Conservation (phyloP, 2,113 vertebrate species). For the Macrotus californicus region DNA sequence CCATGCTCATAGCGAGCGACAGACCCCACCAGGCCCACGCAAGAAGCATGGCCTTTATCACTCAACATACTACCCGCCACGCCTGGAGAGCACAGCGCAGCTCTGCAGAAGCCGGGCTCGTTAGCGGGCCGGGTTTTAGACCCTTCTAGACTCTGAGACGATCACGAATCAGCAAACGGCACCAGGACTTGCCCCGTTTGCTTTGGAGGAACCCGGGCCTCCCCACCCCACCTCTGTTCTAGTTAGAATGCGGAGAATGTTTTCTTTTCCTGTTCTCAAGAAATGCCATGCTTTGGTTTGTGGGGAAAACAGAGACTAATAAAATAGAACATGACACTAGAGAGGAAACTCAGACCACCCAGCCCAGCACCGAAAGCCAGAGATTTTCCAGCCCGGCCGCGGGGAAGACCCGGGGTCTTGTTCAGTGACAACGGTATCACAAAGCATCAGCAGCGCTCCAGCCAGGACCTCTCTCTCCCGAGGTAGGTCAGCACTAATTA, state of each 20-base stretch:
- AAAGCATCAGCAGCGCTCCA: not conserved
- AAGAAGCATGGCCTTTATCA: slow-evolving; percentile 59
- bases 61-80: slow-evolving; percentile 13
- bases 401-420: not conserved
- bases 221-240: not conserved
- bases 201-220: not conserved
- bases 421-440: not conserved
- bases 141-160: not conserved
- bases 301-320: not conserved
- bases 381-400: not conserved
- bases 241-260: not conserved
- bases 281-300: not conserved
- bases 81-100: slow-evolving; percentile 22
- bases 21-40: slow-evolving; percentile 14
- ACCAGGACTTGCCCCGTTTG: not conserved
- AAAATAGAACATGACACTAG: not conserved
- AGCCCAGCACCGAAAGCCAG: not conserved
- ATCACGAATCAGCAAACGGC: slow-evolving; percentile 17
- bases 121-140: slow-evolving; percentile 27
- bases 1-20: not conserved
- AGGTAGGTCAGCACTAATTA: not conserved
- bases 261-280: slow-evolving; percentile 8
- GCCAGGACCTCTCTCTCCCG: not conserved
- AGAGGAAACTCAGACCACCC: slow-evolving; percentile 13
- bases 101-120: slow-evolving; percentile 14